These are phyloP conservation scores for Python bivittatus DNA, from an alignment of 2,113 vertebrate species.

Conservation along the genomic window DNA sequence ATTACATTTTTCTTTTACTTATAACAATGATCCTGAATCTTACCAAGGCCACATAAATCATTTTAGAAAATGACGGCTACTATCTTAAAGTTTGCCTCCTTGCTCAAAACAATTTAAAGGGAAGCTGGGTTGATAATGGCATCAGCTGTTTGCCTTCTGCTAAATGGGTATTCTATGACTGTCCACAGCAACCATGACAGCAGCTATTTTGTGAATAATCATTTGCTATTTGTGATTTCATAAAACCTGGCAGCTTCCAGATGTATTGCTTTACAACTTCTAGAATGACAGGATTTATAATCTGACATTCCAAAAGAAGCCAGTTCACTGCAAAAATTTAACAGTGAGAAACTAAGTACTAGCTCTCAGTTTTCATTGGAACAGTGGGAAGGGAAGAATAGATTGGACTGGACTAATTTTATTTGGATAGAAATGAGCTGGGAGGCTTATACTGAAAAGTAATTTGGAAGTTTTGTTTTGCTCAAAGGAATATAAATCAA, in stretches of 20 bases:
- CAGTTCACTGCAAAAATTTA: not conserved
- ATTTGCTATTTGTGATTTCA: not conserved
- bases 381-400: not conserved
- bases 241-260: not conserved
- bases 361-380: not conserved
- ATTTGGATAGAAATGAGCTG: not conserved
- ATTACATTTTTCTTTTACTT: not conserved
- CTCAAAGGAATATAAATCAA: not conserved
- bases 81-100: not conserved
- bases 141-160: not conserved
- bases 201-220: not conserved
- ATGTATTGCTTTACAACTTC: not conserved
- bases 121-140: not conserved
- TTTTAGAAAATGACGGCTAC: not conserved
- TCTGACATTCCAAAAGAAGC: not conserved
- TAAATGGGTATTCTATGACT: not conserved
- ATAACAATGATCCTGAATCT: not conserved
- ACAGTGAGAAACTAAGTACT: not conserved
- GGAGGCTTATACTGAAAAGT: not conserved
- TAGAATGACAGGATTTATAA: not conserved
- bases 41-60: not conserved
- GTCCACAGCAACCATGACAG: not conserved
- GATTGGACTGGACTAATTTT: not conserved
- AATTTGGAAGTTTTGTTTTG: not conserved
- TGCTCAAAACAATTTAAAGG: not conserved